phyloP scores from a whole-genome alignment of 2,113 vertebrate species.

The Neolamprologus fasciatus region DNA sequence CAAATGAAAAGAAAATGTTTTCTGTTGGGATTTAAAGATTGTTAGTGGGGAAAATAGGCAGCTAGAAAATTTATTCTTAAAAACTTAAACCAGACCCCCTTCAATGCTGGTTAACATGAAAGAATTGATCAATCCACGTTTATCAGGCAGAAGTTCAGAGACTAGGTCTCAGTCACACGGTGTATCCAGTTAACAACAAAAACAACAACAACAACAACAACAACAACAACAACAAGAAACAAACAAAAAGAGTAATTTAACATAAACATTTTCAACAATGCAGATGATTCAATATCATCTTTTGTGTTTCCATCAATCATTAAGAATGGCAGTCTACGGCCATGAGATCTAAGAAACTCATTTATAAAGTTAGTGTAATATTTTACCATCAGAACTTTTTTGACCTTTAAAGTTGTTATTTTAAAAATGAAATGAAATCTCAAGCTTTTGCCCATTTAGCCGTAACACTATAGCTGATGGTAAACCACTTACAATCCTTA shows the following conservation, averaged over 20 bases:
- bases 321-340: background rate
- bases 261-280: background rate
- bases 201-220: background rate
- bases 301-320: background rate
- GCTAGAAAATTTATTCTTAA: background rate
- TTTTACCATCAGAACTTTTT: background rate
- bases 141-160: background rate
- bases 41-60: background rate
- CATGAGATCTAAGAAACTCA: background rate
- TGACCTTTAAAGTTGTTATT: background rate
- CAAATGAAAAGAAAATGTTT: background rate
- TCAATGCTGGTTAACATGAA: background rate
- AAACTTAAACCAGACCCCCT: background rate
- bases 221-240: background rate
- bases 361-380: background rate
- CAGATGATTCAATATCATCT: background rate
- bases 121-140: background rate
- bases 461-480: rapidly evolving
- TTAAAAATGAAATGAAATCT: background rate
- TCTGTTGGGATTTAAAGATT: background rate
- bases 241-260: background rate
- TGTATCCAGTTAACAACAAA: background rate
- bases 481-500: background rate
- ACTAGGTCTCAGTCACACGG: background rate
- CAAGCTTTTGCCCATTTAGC: background rate